Base-by-base conservation (phyloP, 1,140 invertebrate genomes). In the Gonioctena quinquepunctata region DNA sequence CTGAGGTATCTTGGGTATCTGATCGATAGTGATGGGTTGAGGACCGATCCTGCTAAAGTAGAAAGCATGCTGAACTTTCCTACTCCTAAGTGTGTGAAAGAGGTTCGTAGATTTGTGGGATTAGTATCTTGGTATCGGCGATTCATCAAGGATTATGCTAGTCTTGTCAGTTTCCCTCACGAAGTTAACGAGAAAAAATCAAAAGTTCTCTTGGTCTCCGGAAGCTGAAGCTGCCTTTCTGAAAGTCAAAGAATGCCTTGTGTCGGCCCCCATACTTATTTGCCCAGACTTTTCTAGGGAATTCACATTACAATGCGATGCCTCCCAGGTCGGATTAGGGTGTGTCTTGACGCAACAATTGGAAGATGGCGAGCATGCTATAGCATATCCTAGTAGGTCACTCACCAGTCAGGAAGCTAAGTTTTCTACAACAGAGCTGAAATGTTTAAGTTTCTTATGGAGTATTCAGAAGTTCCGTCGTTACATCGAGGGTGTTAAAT, bases 401-500 rank as follows among this genome's bases (percentile, higher is more conserved):
- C 65, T 87, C 6, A 70, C 50, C 19, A 62, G 60, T 13, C 59
- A 74, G 6, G 85, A 87, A 77, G 70, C 50, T 57, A 84, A 85
- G 22, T 87, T 85, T 68, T 73, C 71, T 0, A 76, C 76, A n/a
- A n/a, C n/a, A n/a, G n/a, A n/a, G n/a, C n/a, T n/a, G n/a, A n/a
- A 75, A 3, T 84, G 82, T 0, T 70, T 87, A 19, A 83, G 83
- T 0, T 76, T 87, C 7, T 49, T 54, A 19, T 54, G 50, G 50
- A 80, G 79, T 2, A 73, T 87, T 1, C 69, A 84, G 65, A 81
- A 85, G 59, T 82, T 84, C 52, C 42, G 77, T 16, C 66, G 70
- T 23, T 88, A 83, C 75, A 49, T 88, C 2, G 79, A 82, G 59
- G 81, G 80, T 1, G 79, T 67, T 4, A 62, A 81, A 5, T 86